Base-by-base conservation (phyloP, 1,140 invertebrate species). In the Pseudobourletiella spinata region DNA sequence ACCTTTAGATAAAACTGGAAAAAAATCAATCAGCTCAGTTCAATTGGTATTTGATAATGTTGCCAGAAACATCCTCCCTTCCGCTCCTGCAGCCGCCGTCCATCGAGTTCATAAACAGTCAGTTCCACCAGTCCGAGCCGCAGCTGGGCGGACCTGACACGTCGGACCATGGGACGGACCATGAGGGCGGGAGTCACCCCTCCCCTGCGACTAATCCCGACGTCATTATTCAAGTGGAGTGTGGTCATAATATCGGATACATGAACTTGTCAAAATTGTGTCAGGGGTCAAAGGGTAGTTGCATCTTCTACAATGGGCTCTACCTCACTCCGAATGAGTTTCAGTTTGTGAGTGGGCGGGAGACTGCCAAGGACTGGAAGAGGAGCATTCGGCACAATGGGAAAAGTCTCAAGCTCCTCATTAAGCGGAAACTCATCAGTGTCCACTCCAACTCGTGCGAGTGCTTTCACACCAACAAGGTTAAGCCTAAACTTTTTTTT, bases 321-420 rank as follows among this genome's bases (percentile, higher is more conserved):
- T 64, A 59, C 46, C 69, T 80, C 8, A 79, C 78, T 20, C 78
- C 79, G 6, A 80, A 80, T 66, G 77, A 80, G 63, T 80, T 79
- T 62, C 78, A 80, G 69, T 75, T 72, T 54, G 73, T 79, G 16
- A 77, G 76, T 62, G 79, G 79, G 3, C 64, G 79, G 32, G 78
- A 78, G 64, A 79, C 77, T 3, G 78, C 78, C 44, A 80, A 79
- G 61, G 79, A 79, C 68, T 80, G 78, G 78, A 79, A 80, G 70
- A 67, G 77, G n/a, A 68, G 65, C 24, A 67, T 67, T 56, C 72
- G 78, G 44, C 78, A 80, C 61, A 74, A 76, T 64, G 79, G 79
- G 25, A 79, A 78, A 68, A 79, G 76, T 60, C 73, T 80, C 59
- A 79, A 80, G 63, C 68, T 79, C 20, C 68, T 79, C n/a, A 72